phyloP scores from a whole-genome alignment of 37 sponge, comb jelly and placozoan species.

The Crambe crambe region DNA sequence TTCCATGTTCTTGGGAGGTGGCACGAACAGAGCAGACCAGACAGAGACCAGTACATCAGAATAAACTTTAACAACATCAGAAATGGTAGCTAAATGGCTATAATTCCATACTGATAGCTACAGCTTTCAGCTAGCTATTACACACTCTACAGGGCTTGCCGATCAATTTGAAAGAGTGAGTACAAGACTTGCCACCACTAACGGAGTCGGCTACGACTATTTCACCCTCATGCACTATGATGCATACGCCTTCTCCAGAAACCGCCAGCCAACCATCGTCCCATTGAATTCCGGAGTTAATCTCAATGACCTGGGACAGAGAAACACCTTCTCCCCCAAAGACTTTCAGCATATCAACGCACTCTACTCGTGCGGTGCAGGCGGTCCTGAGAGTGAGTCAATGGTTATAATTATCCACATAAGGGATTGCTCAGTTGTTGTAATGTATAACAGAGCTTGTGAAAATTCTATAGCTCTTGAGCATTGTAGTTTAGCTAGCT shows the following conservation, averaged over 20 bases:
- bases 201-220: slow-evolving; percentile 70
- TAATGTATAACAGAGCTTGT: too few relatives aligned
- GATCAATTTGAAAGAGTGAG: slow-evolving; percentile 53
- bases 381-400: neutral
- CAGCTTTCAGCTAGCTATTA: too few relatives aligned
- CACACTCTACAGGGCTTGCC: slow-evolving; percentile 62
- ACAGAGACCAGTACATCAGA: slow-evolving; percentile 69
- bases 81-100: slow-evolving; percentile 25
- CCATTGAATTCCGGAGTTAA: slow-evolving; percentile 13
- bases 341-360: slow-evolving; percentile 66
- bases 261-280: slow-evolving; percentile 60
- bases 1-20: slow-evolving; percentile 47
- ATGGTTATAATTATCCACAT: too few relatives aligned
- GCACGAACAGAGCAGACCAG: slow-evolving; percentile 91
- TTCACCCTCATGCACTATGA: slow-evolving; percentile 84
- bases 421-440: too few relatives aligned
- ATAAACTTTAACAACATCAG: slow-evolving; percentile 52
- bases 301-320: slow-evolving; percentile 55
- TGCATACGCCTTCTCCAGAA: slow-evolving; percentile 65
- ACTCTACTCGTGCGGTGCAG: too few relatives aligned
- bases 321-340: slow-evolving; percentile 28
- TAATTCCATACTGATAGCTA: too few relatives aligned
- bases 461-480: too few relatives aligned
- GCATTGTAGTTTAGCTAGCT: too few relatives aligned
- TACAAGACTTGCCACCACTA: slow-evolving; percentile 39